Evolutionary conservation across 2,888 invertebrate genomes (phyloP), one percentile per base, ranked within the genome.

Genomic region (Acronicta aceris): DNA sequence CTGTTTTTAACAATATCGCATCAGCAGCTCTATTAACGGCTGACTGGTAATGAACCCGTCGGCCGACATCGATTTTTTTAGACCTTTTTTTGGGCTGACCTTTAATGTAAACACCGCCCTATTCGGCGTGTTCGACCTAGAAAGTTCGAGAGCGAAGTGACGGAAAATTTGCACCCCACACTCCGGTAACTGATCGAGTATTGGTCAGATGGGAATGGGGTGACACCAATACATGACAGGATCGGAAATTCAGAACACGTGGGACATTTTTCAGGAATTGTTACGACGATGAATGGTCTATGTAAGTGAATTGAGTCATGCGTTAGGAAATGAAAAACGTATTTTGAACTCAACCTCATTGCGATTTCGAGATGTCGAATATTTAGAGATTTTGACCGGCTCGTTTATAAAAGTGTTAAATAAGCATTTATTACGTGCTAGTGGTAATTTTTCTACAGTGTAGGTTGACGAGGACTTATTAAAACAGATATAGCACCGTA

Each of bases 61-160:
- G 62, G 63, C 57, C 70, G 74, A 83, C 82, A 85, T 84, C 78
- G 71, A 83, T 84, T 81, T 85, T 83, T 82, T 84, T 82, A 72
- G 41, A 45, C 81, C 82, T 81, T 82, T 81, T 86, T n/a, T 46
- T 79, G 74, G 65, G 75, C 74, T 75, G 83, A 80, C 81, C 81
- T 85, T 83, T 79, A 71, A 21, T 58, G 78, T 79, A 82, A 81
- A 83, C 84, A 75, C 61, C 45, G 46, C 27, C 33, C 48, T 41
- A 38, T 57, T 65, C 51, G 10, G 16, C 50, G 17, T 47, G 57
- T 21, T 43, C 2, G 65, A n/a, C 46, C 61, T 51, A 58, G 41
- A 52, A 61, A 76, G 80, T 78, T 59, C 59, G 48, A 16, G 38
- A 40, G 47, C 33, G 15, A 46, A 57, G 54, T 51, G 40, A 47